A percentile compares a stretch with the other conserved stretches of the same genome.
Evolutionary conservation across 2,888 invertebrate species (phyloP).

Genomic region (Drosophila subsilvestris): DNA sequence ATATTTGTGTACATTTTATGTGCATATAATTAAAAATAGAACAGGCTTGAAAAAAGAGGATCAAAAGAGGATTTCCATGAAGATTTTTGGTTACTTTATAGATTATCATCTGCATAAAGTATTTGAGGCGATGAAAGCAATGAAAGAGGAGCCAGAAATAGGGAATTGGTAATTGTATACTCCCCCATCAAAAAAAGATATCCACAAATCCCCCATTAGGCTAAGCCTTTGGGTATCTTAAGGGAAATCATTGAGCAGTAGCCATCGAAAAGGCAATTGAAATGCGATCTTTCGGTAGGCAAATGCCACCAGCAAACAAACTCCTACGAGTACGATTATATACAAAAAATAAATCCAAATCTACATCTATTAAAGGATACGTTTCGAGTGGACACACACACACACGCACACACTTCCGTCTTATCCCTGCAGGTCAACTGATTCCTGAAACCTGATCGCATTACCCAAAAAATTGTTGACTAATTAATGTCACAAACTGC

Average conservation of each 20-base stretch:
- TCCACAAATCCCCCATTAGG: background rate
- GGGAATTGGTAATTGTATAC: constrained; percentile 9
- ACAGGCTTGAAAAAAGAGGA: background rate
- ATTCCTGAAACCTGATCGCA: constrained; percentile 62
- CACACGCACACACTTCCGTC: constrained; percentile 61
- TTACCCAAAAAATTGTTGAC: constrained; percentile 48
- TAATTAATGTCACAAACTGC: constrained; percentile 73
- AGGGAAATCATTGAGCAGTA: constrained; percentile 25
- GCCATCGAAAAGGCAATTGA: constrained; percentile 15
- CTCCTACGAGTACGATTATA: constrained; percentile 2
- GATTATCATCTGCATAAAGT: background rate
- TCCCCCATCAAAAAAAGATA: background rate
- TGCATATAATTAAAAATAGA: constrained; percentile 63
- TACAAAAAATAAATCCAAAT: constrained; percentile 25
- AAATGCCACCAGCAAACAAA: constrained; percentile 23
- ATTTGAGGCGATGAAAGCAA: background rate
- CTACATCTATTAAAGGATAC: constrained; percentile 29
- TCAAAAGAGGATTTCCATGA: constrained; percentile 24
- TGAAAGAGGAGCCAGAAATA: background rate
- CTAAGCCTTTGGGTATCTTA: background rate
- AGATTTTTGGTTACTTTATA: background rate
- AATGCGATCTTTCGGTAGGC: constrained; percentile 28
- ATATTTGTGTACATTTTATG: constrained; percentile 28
- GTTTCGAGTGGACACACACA: constrained; percentile 29
- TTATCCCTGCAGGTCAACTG: constrained; percentile 60